Conservation (phyloP, 2,797 vertebrate species). For the Acanthis flammea region DNA sequence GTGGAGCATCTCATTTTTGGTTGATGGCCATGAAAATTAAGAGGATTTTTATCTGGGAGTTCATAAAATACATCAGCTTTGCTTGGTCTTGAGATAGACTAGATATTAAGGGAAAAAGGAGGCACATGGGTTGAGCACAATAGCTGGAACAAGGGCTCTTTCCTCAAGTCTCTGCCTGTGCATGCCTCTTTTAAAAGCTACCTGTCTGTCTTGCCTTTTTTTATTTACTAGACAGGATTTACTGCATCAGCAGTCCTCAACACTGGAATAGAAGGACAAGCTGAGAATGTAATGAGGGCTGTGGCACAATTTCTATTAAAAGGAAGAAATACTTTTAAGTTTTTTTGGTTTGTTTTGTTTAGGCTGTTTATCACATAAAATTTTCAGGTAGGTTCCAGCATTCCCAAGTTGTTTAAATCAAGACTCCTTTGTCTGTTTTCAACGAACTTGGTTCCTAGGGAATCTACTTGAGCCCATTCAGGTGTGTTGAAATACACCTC, state of each 20-base stretch:
- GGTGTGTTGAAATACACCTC: background rate
- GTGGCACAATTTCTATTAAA: background rate
- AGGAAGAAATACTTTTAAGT: background rate
- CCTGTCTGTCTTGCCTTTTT: background rate
- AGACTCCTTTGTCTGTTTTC: background rate
- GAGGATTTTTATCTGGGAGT: background rate
- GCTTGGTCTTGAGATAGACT: background rate
- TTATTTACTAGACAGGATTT: background rate
- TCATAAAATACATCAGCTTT: background rate
- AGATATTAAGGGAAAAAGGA: background rate
- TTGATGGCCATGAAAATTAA: background rate
- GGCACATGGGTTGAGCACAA: background rate
- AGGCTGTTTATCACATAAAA: background rate
- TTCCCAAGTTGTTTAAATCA: background rate
- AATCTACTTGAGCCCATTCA: background rate
- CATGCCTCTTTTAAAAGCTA: background rate
- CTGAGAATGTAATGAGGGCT: background rate
- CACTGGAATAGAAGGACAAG: background rate
- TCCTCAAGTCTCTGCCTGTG: background rate
- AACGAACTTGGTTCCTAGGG: background rate
- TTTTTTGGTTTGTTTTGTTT: accelerated
- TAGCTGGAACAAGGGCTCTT: background rate
- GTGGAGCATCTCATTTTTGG: background rate
- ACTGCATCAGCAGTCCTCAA: background rate
- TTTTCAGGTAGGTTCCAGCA: background rate